These are phyloP conservation scores for Dromiciops gliroides DNA, from an alignment of 2,113 vertebrate genomes.

Conservation along the genomic window DNA sequence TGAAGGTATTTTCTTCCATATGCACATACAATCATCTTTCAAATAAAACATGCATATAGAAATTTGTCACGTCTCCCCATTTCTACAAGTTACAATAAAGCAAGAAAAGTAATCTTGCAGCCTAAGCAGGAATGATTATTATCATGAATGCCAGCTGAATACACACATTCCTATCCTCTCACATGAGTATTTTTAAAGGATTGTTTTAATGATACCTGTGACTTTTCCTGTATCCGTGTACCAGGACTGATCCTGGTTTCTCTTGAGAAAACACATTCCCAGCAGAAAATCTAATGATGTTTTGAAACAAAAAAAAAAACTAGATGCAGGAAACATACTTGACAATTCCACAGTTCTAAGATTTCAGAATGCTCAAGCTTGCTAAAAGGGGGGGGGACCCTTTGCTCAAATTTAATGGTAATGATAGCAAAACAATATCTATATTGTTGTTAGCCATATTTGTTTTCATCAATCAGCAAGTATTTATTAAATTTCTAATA, in stretches of 20 bases:
- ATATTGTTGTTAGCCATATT: not conserved
- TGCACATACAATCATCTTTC: not conserved
- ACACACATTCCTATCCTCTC: not conserved
- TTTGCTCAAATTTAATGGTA: not conserved
- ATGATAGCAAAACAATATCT: not conserved
- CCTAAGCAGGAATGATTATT: not conserved
- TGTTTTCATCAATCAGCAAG: not conserved
- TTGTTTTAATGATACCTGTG: not conserved
- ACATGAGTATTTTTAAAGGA: not conserved
- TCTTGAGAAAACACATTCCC: not conserved
- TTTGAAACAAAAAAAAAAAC: not conserved
- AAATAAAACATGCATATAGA: not conserved
- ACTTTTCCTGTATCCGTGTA: not conserved
- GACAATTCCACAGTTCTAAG: not conserved
- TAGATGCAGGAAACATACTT: not conserved
- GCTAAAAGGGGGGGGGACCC: not conserved
- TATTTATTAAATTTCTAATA: not conserved
- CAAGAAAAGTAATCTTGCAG: not conserved
- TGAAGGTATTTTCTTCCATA: not conserved
- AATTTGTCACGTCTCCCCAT: not conserved
- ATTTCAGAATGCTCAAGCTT: not conserved
- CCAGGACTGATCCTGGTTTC: not conserved
- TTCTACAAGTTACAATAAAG: not conserved
- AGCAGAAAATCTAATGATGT: not conserved
- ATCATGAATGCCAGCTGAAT: not conserved